These are phyloP conservation scores for Acanthosepion pharaonis DNA, from an alignment of 2,888 invertebrate genomes.

Conservation along the genomic window DNA sequence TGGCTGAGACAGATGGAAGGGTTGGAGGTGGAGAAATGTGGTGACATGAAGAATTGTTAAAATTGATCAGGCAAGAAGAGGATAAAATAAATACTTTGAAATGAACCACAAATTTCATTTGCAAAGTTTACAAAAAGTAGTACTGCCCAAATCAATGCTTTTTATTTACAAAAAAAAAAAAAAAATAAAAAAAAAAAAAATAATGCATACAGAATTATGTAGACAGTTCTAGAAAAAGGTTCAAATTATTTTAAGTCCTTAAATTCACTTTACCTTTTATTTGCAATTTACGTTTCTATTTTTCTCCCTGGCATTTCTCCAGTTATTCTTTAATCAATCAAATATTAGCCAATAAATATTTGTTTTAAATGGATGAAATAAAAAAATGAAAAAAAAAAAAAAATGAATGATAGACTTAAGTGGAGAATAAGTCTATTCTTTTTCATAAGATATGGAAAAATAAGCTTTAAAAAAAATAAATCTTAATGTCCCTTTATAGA, in stretches of 20 bases:
- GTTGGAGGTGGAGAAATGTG: neutral
- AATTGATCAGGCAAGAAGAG: neutral
- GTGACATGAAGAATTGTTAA: slow-evolving; percentile 18
- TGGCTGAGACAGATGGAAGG: neutral
- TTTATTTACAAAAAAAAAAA: neutral
- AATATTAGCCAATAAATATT: too few species aligned
- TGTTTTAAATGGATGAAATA: too few species aligned
- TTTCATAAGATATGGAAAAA: too few species aligned
- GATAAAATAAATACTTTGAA: slow-evolving; percentile 18
- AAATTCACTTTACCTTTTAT: neutral
- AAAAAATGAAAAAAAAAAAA: too few species aligned
- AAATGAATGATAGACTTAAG: too few species aligned
- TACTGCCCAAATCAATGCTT: neutral
- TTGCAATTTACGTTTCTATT: too few species aligned
- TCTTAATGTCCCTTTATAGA: too few species aligned
- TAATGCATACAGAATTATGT: neutral
- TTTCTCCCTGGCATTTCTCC: too few species aligned
- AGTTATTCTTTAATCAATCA: too few species aligned
- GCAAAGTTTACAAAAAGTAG: neutral
- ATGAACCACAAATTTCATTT: neutral
- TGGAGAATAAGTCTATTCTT: too few species aligned
- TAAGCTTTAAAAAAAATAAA: too few species aligned
- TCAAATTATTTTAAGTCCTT: neutral
- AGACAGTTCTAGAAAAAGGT: neutral
- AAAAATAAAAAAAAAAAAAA: too few species aligned